phyloP scores from a whole-genome alignment of 2,888 invertebrate species.

The Chymomyza amoena region DNA sequence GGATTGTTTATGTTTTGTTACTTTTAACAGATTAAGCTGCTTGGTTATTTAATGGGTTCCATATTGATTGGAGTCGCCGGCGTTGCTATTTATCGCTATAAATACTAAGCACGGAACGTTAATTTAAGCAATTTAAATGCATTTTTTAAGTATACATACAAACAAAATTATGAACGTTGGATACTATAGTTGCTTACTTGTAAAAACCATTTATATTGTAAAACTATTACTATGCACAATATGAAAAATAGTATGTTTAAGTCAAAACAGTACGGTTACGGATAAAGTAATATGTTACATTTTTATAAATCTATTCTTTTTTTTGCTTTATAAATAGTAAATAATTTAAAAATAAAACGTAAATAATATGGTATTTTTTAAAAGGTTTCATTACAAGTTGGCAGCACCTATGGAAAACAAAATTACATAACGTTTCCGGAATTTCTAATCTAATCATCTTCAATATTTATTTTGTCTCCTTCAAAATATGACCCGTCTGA shows the following conservation, averaged over 20 bases:
- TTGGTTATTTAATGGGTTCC: slow-evolving; percentile 82
- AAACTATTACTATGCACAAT: slow-evolving; percentile 43
- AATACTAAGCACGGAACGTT: slow-evolving; percentile 77
- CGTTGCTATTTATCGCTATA: slow-evolving; percentile 87
- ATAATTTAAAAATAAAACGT: neutral
- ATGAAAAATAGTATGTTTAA: slow-evolving; percentile 38
- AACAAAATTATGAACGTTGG: slow-evolving; percentile 56
- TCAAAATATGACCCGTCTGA: too few species aligned
- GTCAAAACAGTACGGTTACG: slow-evolving; percentile 50
- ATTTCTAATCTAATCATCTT: too few species aligned
- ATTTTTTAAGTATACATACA: slow-evolving; percentile 45
- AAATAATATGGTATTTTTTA: neutral
- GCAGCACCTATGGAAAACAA: neutral
- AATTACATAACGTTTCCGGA: too few species aligned
- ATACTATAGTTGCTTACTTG: slow-evolving; percentile 45
- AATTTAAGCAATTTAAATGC: slow-evolving; percentile 57
- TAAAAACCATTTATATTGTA: slow-evolving; percentile 34
- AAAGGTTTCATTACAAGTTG: neutral
- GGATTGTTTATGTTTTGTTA: neutral
- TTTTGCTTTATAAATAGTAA: neutral
- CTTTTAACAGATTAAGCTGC: slow-evolving; percentile 75
- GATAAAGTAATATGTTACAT: slow-evolving; percentile 44
- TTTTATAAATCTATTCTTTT: slow-evolving; percentile 35
- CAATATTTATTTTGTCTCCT: too few species aligned
- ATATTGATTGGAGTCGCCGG: slow-evolving; percentile 86